Base-by-base conservation (phyloP, 2,113 vertebrate genomes). In the Arenaria interpres region DNA sequence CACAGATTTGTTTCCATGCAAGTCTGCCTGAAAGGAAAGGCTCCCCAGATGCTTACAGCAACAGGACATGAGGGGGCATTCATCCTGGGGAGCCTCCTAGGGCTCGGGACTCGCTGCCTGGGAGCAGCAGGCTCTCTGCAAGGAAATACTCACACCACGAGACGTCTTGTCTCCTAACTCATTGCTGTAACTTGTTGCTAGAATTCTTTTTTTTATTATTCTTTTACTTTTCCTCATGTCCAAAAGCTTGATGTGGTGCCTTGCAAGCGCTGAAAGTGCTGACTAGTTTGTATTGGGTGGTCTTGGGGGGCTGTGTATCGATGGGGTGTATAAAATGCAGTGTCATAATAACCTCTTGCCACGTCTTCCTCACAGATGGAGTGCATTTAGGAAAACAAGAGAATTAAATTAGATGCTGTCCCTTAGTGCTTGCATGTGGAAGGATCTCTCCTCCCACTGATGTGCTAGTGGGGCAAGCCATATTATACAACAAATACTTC, bases 241-340 rank as follows among this genome's bases (percentile, higher is more conserved):
- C 2, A 4, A n/a, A 41, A 57, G 54, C 37, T 28, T 7, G 2
- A 30, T 14, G 56, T 0, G 0, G 33, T 37, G 51, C n/a, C 24
- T 73, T 56, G 48, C 14, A 27, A 78, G 39, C 3, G 25, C 74
- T 20, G 56, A 17, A 85, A 45, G n/a, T n/a, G 53, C 75, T 75
- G 89, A 39, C 51, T 35, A 16, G 30, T 18, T 46, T 84, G n/a
- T 37, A 13, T 11, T 54, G 87, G 81, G 75, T 77, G 87, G 80
- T 60, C 84, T 3, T 3, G 1, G 69, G 69, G 69, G 69, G 39
- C 10, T 3, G 50, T 1, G 6, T 16, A 12, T 48, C 1, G 2
- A 50, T 8, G 35, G 73, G 33, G 50, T 10, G 37, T n/a, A n/a
- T 10, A 11, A 43, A 33, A 64, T 3, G 13, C 6, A 7, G 48